Evolutionary conservation across 2,113 vertebrate genomes (phyloP), one percentile per base, ranked within the genome.

Genomic region (Phodopus roborovskii): DNA sequence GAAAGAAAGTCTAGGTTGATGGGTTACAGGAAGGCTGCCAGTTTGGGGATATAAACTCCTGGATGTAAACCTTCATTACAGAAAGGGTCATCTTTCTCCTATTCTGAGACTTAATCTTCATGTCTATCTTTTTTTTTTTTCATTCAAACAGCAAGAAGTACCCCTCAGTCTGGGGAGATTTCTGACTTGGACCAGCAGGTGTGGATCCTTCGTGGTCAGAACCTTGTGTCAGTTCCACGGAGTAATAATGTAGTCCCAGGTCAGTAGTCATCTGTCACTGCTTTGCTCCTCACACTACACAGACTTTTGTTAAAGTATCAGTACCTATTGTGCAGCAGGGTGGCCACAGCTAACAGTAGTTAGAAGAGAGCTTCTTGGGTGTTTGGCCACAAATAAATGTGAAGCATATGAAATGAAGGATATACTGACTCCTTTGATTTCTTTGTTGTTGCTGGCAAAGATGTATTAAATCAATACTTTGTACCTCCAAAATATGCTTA

Each of bases 171-270:
- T 11, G 62, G 36, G 39, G 0, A 4, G 0, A 0, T 94, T 79
- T 92, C 20, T 0, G 97, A 97, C 39, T 3, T 48, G 83, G 70
- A 85, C 60, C 96, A 98, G 64, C 97, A 92, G 15, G 88, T 94
- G 53, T 97, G 94, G 97, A 2, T 85, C 30, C n/a, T 97, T 68
- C 94, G 82, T 62, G 92, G 73, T 58, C 62, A 92, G 78, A 83
- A 10, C 48, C 62, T 95, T 0, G 12, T 97, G 71, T 6, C 56
- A n/a, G 48, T 74, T 86, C 94, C 92, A 4, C 9, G 56, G 84
- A 96, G 4, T 28, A 17, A 3, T 2, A 19, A 0, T n/a, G 83
- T 92, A 36, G 17, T 0, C 2, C 68, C 96, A 48, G 88, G 96
- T 95, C 82, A 93, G 84, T 70, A 60, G 50, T 45, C 45, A 36